phyloP scores from a whole-genome alignment of 2,797 vertebrate species.

The Crenuchus spilurus region DNA sequence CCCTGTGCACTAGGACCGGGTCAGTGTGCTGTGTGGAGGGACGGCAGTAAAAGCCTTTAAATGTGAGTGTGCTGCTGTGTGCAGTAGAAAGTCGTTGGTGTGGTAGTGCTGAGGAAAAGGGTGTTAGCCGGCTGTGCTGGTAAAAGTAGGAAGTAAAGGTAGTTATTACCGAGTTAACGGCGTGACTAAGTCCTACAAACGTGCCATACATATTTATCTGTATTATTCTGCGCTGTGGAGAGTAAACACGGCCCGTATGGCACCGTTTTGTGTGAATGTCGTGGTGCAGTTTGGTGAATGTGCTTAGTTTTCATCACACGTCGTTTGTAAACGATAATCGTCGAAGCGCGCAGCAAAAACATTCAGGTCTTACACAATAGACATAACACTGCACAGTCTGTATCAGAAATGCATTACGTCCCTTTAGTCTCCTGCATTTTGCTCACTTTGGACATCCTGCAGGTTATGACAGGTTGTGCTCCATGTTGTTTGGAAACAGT shows the following conservation, averaged over 20 bases:
- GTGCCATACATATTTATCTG: neutral
- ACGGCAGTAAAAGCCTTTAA: neutral
- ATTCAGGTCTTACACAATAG: conserved; percentile 37
- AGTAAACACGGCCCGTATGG: neutral
- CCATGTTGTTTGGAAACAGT: conserved; percentile 31
- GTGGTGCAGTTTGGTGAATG: neutral
- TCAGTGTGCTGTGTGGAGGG: conserved; percentile 14
- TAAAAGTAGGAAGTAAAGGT: conserved; percentile 86
- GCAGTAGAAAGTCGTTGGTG: conserved; percentile 32
- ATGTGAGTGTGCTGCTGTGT: conserved; percentile 23
- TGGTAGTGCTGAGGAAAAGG: conserved; percentile 65
- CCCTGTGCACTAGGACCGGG: conserved; percentile 16
- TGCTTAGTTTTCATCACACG: conserved; percentile 7
- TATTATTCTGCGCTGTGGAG: neutral
- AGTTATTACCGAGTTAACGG: conserved; percentile 61
- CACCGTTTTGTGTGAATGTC: neutral
- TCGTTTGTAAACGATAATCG: conserved; percentile 1
- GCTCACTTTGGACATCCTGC: conserved; percentile 28
- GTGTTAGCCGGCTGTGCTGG: conserved; percentile 79
- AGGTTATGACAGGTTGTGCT: conserved; percentile 41
- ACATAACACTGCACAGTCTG: neutral
- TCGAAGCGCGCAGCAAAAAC: neutral
- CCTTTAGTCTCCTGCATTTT: neutral
- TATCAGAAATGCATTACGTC: neutral
- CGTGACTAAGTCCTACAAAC: conserved; percentile 6